A percentile compares a stretch with the other conserved stretches of the same genome.
Conservation (phyloP, 2,113 vertebrate species). For the Cyanistes caeruleus region DNA sequence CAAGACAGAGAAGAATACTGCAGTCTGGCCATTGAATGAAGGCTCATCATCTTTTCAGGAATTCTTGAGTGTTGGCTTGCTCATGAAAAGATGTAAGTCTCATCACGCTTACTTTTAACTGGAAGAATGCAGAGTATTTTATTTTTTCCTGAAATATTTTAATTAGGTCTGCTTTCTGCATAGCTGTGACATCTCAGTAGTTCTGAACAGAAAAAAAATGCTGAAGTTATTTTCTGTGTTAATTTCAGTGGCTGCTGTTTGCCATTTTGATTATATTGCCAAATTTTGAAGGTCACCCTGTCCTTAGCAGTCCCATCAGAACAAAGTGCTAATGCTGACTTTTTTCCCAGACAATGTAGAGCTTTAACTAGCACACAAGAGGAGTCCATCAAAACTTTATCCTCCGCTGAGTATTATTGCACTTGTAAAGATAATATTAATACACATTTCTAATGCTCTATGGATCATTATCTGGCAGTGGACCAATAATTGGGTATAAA, state of each 20-base stretch:
- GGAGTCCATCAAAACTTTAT: constrained; percentile 64
- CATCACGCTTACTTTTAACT: background rate
- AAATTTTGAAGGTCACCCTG: constrained; percentile 61
- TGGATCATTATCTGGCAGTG: constrained; percentile 76
- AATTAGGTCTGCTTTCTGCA: background rate
- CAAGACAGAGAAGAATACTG: background rate
- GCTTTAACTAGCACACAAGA: constrained; percentile 40
- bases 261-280: constrained; percentile 10
- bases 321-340: constrained; percentile 37
- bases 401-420: constrained; percentile 65
- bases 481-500: constrained; percentile 69
- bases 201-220: background rate
- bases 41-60: background rate
- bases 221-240: background rate
- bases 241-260: constrained; percentile 5
- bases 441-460: constrained; percentile 71
- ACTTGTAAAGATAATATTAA: constrained; percentile 79
- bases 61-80: background rate
- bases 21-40: background rate
- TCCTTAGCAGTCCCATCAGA: constrained; percentile 33
- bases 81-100: background rate
- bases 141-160: background rate
- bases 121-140: background rate
- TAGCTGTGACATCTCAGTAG: background rate
- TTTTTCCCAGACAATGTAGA: constrained; percentile 1